Evolutionary conservation across 2,797 vertebrate species (phyloP).

Genomic region (Buphagus erythrorhynchus): DNA sequence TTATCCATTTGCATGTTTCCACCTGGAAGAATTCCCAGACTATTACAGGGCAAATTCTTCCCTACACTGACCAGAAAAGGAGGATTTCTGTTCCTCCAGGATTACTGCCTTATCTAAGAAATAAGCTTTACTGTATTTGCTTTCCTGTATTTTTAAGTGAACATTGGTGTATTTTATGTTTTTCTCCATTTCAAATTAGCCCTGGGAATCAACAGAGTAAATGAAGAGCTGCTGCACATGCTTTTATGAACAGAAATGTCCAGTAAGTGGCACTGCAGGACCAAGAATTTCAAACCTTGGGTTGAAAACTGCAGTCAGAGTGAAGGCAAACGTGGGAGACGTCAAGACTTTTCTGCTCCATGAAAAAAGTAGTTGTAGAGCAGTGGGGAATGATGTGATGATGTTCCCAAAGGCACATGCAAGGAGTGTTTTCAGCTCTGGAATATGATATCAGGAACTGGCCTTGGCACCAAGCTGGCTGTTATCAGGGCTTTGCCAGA

Average conservation of each 20-base stretch:
- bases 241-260: background rate
- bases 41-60: background rate
- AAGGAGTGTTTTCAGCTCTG: background rate
- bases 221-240: background rate
- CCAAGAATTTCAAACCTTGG: background rate
- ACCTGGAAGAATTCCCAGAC: background rate
- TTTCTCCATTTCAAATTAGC: background rate
- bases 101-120: background rate
- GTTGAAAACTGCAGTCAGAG: background rate
- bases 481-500: background rate
- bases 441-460: background rate
- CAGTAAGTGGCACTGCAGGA: conserved; percentile 70
- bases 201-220: background rate
- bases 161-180: background rate
- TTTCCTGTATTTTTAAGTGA: background rate
- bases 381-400: background rate
- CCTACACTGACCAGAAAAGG: background rate
- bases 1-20: background rate
- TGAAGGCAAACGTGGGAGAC: background rate
- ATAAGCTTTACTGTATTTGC: background rate
- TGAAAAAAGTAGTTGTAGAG: background rate
- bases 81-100: background rate
- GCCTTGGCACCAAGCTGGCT: background rate
- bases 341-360: background rate
- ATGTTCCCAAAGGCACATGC: background rate